Conservation (phyloP, 1,140 invertebrate genomes). For the Megalopta genalis region DNA sequence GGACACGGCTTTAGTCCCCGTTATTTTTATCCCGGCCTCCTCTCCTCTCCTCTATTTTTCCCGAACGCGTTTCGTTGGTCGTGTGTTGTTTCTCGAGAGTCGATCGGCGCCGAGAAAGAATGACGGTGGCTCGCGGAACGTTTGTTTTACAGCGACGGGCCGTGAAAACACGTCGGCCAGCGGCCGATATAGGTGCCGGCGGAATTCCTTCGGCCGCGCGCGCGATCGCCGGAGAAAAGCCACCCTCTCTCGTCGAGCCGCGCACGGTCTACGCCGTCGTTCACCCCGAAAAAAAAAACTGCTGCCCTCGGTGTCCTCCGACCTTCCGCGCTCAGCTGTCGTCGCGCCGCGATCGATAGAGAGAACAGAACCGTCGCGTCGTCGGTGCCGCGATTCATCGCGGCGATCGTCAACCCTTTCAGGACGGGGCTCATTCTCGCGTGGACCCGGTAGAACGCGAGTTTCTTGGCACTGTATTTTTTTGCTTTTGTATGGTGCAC, state of each 20-base stretch:
- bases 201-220: neutral
- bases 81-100: neutral
- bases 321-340: neutral
- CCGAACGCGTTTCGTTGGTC: neutral
- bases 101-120: neutral
- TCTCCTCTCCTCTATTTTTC: neutral
- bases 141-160: neutral
- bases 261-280: no score
- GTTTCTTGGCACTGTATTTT: no score
- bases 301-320: no score
- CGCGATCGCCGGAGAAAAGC: no score
- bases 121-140: constrained; percentile 3
- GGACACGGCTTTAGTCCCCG: no score
- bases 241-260: no score
- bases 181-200: neutral
- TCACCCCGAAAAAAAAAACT: neutral
- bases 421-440: no score
- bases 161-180: neutral
- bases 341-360: neutral
- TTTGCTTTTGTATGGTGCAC: no score
- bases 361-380: neutral
- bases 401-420: neutral
- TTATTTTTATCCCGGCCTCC: constrained; percentile 5
- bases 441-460: no score
- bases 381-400: neutral